Evolutionary conservation across 2,888 invertebrate genomes (phyloP), one percentile per base, ranked within the genome.

Genomic region (Thecophora atra): DNA sequence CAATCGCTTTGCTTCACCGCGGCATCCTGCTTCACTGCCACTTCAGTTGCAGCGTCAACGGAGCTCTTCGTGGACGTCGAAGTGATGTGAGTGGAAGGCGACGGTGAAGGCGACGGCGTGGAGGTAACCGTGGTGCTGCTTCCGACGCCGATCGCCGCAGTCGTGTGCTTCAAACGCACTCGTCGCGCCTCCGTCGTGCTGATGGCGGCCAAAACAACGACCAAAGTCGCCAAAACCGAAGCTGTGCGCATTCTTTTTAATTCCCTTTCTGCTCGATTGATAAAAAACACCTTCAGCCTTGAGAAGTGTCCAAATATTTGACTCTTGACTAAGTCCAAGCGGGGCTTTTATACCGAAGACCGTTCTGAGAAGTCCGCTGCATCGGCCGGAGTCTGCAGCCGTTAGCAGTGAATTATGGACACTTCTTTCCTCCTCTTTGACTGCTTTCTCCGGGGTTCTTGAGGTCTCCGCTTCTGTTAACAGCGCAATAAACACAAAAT

Each of bases 331-430:
- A 54, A 72, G 64, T 17, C 64, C 30, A 37, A 70, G 63, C 69
- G 47, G 72, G 70, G 74, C 77, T 81, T 82, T 79, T 82, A 83
- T 82, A 82, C 77, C 68, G 47, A 15, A 21, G 54, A 62, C 26
- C 15, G 13, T 42, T 21, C 24, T n/a, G n/a, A 19, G 4, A 8
- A 47, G 17, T n/a, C 47, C 47, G n/a, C 13, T 47, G 8, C 5
- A 5, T 47, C 17, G n/a, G 5, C 15, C 15, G 13, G 17, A 47
- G 5, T 47, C 17, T 5, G 47, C 13, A 56, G 26, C 21, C 56
- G 24, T 56, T 56, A 5, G n/a, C 21, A 56, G 21, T 56, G 21
- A 24, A 52, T 15, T 52, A 52, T 52, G n/a, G 7, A 6, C 17
- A 19, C 52, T 52, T 52, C 11, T 52, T 52, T 21, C 11, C 24